phyloP scores from a whole-genome alignment of 2,888 invertebrate genomes.

The Platyscelio sp. region DNA sequence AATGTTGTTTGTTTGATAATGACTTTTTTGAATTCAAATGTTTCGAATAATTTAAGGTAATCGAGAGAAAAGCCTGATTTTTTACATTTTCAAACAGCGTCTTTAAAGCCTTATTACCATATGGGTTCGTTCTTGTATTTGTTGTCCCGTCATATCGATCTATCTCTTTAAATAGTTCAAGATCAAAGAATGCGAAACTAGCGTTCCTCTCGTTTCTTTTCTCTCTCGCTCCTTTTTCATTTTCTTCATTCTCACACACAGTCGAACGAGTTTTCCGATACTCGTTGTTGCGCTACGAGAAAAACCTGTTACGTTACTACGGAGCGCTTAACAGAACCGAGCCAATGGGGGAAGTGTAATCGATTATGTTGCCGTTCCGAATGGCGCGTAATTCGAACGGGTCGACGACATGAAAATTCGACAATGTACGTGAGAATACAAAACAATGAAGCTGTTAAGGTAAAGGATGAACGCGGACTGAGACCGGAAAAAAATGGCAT shows the following conservation, averaged over 20 bases:
- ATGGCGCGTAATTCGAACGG: slow-evolving; percentile 54
- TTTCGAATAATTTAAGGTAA: no score
- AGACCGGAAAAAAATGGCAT: no score
- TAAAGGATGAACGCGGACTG: no score
- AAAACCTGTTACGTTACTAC: slow-evolving; percentile 52
- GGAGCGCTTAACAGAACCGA: slow-evolving; percentile 38
- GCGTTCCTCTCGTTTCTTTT: slow-evolving; percentile 14
- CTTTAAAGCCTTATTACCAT: no score
- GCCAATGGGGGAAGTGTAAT: slow-evolving; percentile 54
- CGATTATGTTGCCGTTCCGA: slow-evolving; percentile 59
- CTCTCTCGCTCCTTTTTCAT: slow-evolving; percentile 14
- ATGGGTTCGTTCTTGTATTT: no score
- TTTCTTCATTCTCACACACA: slow-evolving; percentile 53
- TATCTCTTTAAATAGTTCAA: slow-evolving; percentile 47
- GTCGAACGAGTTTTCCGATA: slow-evolving; percentile 55
- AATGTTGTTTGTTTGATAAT: no score
- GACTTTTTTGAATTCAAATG: no score
- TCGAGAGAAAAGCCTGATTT: no score
- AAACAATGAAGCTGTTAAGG: no score
- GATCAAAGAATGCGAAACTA: slow-evolving; percentile 41
- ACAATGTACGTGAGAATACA: no score
- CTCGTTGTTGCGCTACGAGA: slow-evolving; percentile 51
- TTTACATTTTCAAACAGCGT: no score
- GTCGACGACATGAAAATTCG: slow-evolving; percentile 52
- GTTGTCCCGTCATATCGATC: no score